Conservation (phyloP, 92 coral and sea anemone genomes). For the Heliopora coerulea region DNA sequence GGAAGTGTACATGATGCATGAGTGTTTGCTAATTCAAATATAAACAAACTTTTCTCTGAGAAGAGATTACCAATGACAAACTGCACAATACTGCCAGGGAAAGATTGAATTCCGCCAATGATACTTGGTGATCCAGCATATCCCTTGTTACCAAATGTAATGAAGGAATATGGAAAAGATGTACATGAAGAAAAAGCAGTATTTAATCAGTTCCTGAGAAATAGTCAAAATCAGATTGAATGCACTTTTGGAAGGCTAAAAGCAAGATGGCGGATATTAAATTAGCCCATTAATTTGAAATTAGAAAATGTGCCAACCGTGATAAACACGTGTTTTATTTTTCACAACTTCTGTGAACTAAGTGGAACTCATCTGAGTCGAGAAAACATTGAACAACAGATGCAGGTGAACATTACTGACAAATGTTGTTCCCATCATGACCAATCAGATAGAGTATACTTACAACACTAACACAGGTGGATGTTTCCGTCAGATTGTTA, state of each 20-base stretch:
- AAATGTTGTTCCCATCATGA: slow-evolving; percentile 49
- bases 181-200: slow-evolving; percentile 46
- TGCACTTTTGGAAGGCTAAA: slow-evolving; percentile 58
- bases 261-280: slow-evolving; percentile 57
- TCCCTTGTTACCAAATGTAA: slow-evolving; percentile 56
- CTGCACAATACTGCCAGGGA: slow-evolving; percentile 16
- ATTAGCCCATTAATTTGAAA: slow-evolving; percentile 39
- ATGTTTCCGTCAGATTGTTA: slow-evolving; percentile 25
- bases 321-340: slow-evolving; percentile 52
- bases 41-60: not conserved
- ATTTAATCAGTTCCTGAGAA: slow-evolving; percentile 52
- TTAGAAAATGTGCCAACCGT: slow-evolving; percentile 44
- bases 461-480: slow-evolving; percentile 44
- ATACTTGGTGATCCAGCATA: slow-evolving; percentile 61
- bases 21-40: slow-evolving; percentile 23
- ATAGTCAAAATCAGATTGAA: slow-evolving; percentile 53
- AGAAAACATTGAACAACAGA: slow-evolving; percentile 35
- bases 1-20: slow-evolving; percentile 28
- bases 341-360: slow-evolving; percentile 57
- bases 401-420: slow-evolving; percentile 41
- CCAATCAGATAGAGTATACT: slow-evolving; percentile 47
- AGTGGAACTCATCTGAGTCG: too few relatives aligned
- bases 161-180: slow-evolving; percentile 58
- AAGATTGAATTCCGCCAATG: slow-evolving; percentile 44
- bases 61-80: not conserved